Percentiles rank a stretch among this genome's conserved stretches.
These are phyloP conservation scores for Artibeus lituratus DNA, from an alignment of 2,797 vertebrate genomes.

Conservation along the genomic window DNA sequence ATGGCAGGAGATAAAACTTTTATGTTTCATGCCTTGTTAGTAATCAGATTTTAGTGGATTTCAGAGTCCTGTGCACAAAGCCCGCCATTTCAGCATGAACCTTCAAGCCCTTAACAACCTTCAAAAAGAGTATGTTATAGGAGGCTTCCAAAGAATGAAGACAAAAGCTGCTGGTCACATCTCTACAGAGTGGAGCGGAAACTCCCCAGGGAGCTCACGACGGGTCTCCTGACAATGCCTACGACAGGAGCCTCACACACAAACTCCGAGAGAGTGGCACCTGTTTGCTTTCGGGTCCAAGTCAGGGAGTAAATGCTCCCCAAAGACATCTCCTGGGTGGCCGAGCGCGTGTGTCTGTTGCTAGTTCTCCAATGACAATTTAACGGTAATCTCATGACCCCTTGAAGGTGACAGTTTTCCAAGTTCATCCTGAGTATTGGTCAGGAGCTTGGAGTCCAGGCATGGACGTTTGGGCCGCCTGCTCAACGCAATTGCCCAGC, in stretches of 20 bases:
- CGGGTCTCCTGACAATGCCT: not conserved
- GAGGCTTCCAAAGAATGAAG: not conserved
- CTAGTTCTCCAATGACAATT: not conserved
- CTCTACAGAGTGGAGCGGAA: not conserved
- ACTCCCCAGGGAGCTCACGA: not conserved
- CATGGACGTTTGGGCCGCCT: not conserved
- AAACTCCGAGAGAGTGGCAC: not conserved
- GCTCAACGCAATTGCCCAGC: not conserved
- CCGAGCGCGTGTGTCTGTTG: not conserved
- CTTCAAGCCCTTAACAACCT: not conserved
- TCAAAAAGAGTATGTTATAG: not conserved
- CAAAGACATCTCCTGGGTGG: not conserved
- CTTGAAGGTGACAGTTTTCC: not conserved
- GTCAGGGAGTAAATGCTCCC: not conserved
- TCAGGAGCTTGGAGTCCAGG: not conserved
- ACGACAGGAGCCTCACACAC: not conserved
- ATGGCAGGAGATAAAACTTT: not conserved
- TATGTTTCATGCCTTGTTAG: not conserved
- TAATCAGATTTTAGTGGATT: not conserved
- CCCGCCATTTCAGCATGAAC: not conserved
- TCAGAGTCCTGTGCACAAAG: not conserved
- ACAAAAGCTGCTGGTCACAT: not conserved
- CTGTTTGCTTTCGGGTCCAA: not conserved
- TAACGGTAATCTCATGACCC: not conserved
- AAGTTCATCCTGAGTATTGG: not conserved